These are phyloP conservation scores for Atlantisia rogersi DNA, from an alignment of 2,113 vertebrate genomes.

Conservation along the genomic window DNA sequence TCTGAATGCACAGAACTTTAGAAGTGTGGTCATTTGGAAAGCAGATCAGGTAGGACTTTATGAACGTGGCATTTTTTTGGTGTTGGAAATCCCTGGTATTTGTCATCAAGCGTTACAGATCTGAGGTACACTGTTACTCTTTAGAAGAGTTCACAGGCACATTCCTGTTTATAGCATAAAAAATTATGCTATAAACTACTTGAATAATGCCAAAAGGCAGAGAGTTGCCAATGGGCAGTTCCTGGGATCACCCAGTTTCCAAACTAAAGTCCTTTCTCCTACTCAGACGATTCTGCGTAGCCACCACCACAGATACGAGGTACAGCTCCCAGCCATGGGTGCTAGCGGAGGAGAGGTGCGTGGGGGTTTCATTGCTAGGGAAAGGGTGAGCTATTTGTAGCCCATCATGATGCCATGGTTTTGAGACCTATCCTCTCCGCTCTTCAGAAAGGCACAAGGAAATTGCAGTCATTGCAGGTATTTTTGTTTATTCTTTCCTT, in stretches of 20 bases:
- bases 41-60: not conserved
- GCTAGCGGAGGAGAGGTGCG: not conserved
- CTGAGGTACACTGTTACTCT: not conserved
- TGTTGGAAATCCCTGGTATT: not conserved
- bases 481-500: not conserved
- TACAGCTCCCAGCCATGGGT: not conserved
- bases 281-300: not conserved
- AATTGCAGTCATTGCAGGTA: not conserved
- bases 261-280: not conserved
- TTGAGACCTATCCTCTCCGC: not conserved
- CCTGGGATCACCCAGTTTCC: not conserved
- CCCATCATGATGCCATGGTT: not conserved
- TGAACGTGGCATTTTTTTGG: not conserved
- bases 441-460: not conserved
- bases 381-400: not conserved
- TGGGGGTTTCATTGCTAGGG: not conserved
- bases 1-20: not conserved
- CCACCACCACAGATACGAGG: not conserved
- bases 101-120: not conserved
- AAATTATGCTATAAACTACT: not conserved
- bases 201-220: not conserved
- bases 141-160: not conserved
- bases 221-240: not conserved
- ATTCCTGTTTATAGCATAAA: not conserved
- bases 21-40: not conserved